These are phyloP conservation scores for Pogonus chalceus DNA, from an alignment of 1,140 invertebrate species.

Conservation along the genomic window DNA sequence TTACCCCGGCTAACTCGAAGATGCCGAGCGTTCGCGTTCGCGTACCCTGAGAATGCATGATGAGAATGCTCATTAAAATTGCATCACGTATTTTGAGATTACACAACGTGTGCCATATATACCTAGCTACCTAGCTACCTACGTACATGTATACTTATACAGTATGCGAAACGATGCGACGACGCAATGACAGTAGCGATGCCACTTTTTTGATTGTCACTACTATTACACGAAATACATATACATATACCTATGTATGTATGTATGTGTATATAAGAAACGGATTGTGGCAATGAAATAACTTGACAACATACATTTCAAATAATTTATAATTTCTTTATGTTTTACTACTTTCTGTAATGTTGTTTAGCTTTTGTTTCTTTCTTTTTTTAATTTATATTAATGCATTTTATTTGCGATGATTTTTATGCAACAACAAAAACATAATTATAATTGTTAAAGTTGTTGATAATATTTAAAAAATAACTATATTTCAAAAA, in stretches of 20 bases:
- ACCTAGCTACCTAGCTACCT: neutral
- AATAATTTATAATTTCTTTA: conserved; percentile 7
- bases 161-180: neutral
- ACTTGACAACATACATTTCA: neutral
- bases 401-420: neutral
- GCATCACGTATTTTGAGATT: conserved; percentile 5
- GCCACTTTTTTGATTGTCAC: conserved; percentile 1
- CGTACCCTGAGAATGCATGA: conserved; percentile 1
- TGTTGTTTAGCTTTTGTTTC: too few relatives aligned
- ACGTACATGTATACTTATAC: neutral
- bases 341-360: neutral
- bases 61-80: conserved; percentile 5
- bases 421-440: too few relatives aligned
- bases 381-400: neutral
- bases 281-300: neutral
- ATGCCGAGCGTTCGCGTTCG: neutral
- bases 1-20: neutral
- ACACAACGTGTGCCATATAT: conserved; percentile 2
- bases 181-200: neutral
- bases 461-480: too few relatives aligned
- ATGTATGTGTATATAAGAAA: too few relatives aligned
- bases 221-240: neutral
- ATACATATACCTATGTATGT: too few relatives aligned
- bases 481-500: too few relatives aligned
- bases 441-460: too few relatives aligned